These are phyloP conservation scores for Glaucopsyche alexis DNA, from an alignment of 2,888 invertebrate species.

Conservation along the genomic window DNA sequence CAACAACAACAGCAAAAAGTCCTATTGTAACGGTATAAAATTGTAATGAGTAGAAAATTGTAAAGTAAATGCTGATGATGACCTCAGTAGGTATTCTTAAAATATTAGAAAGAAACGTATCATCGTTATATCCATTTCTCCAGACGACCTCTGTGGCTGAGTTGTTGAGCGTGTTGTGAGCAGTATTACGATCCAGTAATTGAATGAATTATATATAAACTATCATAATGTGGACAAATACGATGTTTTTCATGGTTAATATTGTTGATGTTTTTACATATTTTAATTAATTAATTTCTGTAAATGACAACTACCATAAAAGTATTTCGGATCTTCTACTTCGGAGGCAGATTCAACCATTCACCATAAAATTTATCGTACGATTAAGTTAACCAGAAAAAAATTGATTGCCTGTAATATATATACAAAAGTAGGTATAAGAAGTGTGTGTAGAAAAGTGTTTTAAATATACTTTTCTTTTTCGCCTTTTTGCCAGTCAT, in stretches of 20 bases:
- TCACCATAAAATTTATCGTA: neutral
- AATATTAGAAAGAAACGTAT: too few species aligned
- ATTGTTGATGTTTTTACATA: slow-evolving; percentile 5
- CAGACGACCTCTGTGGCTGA: too few species aligned
- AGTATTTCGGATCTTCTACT: neutral
- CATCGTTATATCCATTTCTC: too few species aligned
- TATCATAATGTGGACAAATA: slow-evolving; percentile 3
- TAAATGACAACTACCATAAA: neutral
- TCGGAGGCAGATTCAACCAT: neutral
- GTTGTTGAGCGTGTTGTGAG: too few species aligned
- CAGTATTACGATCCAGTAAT: slow-evolving; percentile 1
- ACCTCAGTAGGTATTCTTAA: too few species aligned
- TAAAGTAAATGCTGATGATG: too few species aligned
- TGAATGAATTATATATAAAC: neutral
- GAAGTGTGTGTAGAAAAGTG: too few species aligned
- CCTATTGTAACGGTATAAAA: too few species aligned
- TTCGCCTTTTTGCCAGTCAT: too few species aligned
- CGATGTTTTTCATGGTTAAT: neutral
- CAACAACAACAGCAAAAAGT: too few species aligned
- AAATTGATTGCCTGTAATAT: neutral
- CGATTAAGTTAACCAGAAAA: neutral
- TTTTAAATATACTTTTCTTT: too few species aligned
- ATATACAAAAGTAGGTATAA: neutral
- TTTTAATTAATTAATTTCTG: neutral
- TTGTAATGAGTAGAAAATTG: too few species aligned